Evolutionary conservation across 2,888 invertebrate species (phyloP), one percentile per base, ranked within the genome.

Genomic region (Metalampra italica): DNA sequence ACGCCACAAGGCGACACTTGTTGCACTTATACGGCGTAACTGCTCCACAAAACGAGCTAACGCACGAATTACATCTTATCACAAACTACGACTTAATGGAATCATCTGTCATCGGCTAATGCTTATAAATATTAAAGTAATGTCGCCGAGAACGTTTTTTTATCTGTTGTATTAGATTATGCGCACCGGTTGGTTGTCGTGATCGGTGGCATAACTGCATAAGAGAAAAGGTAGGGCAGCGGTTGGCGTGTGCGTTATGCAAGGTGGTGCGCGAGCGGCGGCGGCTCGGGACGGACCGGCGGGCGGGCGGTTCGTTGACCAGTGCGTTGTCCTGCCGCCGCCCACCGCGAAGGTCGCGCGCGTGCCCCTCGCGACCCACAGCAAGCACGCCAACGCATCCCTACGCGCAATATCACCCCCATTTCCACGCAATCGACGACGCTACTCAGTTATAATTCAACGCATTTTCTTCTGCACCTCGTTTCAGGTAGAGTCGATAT

Each of bases 1-100:
- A 78, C 73, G 71, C 71, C 64, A 77, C 89, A 87, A 89, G 89
- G 89, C 86, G 77, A 87, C 82, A 87, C 86, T 86, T 81, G 88
- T 84, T 89, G 89, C 89, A 85, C 89, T 78, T 89, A 88, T 89
- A 89, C 80, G 89, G 89, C 75, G 64, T 75, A 82, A 83, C 75
- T 82, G 84, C 77, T 86, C 83, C 70, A 86, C 78, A 78, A 84
- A 80, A 72, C 73, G 56, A 64, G 62, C 69, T 68, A 70, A 72
- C 66, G 59, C 63, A 66, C 57, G 56, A 70, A 62, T 75, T 68
- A 76, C 67, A 67, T 74, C 66, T 78, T 82, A 77, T 14, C 39
- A 71, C 65, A 69, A 64, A 71, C 64, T 36, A 65, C 59, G 53
- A 62, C 62, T 70, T 62, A 60, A 72, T 67, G 63, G 57, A 67